Percentiles rank a stretch among this genome's conserved stretches.
These are phyloP conservation scores for Eilema caniola DNA, from an alignment of 2,888 invertebrate species.

Conservation along the genomic window DNA sequence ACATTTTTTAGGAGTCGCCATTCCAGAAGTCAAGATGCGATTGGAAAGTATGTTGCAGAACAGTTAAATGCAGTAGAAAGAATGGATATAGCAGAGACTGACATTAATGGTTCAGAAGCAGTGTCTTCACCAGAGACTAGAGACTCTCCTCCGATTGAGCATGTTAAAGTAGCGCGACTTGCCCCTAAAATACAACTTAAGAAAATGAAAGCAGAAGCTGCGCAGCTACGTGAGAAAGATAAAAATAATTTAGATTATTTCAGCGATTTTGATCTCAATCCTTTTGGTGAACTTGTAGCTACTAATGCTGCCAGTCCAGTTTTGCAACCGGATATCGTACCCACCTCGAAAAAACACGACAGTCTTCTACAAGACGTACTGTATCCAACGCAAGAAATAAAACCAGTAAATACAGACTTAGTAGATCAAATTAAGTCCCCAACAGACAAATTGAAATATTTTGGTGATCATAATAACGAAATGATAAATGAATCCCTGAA, in stretches of 20 bases:
- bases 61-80: slow-evolving; percentile 81
- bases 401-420: slow-evolving; percentile 61
- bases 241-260: slow-evolving; percentile 51
- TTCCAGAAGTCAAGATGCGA: slow-evolving; percentile 85
- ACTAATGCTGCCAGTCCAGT: slow-evolving; percentile 33
- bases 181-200: slow-evolving; percentile 85
- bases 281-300: slow-evolving; percentile 42
- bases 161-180: slow-evolving; percentile 85
- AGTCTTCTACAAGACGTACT: slow-evolving; percentile 60
- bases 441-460: slow-evolving; percentile 33
- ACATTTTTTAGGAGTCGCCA: slow-evolving; percentile 86
- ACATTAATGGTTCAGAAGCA: slow-evolving; percentile 76
- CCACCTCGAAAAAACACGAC: slow-evolving; percentile 4
- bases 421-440: slow-evolving; percentile 37
- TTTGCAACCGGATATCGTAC: slow-evolving; percentile 19
- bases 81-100: slow-evolving; percentile 76
- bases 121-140: slow-evolving; percentile 75
- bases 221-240: slow-evolving; percentile 71
- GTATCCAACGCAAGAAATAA: slow-evolving; percentile 73
- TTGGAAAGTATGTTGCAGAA: slow-evolving; percentile 84
- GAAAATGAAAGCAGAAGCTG: slow-evolving; percentile 83
- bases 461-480: slow-evolving; percentile 16
- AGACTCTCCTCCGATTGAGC: slow-evolving; percentile 81
- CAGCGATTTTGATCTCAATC: slow-evolving; percentile 43
- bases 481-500: neutral